phyloP scores from a whole-genome alignment of 2,113 vertebrate genomes.

The Sphyrna mokarran region DNA sequence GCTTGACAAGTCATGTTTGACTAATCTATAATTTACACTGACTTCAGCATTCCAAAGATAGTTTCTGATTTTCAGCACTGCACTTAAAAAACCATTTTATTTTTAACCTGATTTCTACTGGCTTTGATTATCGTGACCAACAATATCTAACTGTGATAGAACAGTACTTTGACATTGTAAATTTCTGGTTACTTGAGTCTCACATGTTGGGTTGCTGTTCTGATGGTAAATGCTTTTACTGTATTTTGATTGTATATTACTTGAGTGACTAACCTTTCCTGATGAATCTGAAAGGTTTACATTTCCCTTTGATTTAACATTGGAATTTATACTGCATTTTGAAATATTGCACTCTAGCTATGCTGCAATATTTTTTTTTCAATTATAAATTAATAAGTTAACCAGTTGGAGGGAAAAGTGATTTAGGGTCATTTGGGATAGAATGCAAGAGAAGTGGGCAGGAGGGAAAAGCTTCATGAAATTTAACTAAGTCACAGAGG shows the following conservation, averaged over 20 bases:
- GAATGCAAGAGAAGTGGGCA: not conserved
- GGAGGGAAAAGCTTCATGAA: not conserved
- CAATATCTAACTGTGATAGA: not conserved
- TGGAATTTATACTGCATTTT: not conserved
- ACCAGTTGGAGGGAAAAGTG: not conserved
- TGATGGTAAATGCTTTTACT: not conserved
- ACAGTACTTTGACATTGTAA: not conserved
- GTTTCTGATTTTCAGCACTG: not conserved
- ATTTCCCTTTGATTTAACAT: not conserved
- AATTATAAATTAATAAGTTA: not conserved
- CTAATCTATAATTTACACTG: slow-evolving; percentile 4
- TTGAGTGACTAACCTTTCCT: no score
- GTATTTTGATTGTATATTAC: not conserved
- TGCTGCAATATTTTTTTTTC: not conserved
- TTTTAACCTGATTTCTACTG: not conserved
- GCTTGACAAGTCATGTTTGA: not conserved
- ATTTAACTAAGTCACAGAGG: not conserved
- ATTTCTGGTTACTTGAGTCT: not conserved
- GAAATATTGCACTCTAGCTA: not conserved
- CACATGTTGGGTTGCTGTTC: not conserved
- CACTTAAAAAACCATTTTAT: not conserved
- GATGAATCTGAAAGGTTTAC: not conserved
- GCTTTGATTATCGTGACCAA: not conserved
- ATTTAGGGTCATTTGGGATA: not conserved
- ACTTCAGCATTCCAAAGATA: not conserved